Conservation (phyloP, 2,888 invertebrate genomes). For the Malacosoma neustria region DNA sequence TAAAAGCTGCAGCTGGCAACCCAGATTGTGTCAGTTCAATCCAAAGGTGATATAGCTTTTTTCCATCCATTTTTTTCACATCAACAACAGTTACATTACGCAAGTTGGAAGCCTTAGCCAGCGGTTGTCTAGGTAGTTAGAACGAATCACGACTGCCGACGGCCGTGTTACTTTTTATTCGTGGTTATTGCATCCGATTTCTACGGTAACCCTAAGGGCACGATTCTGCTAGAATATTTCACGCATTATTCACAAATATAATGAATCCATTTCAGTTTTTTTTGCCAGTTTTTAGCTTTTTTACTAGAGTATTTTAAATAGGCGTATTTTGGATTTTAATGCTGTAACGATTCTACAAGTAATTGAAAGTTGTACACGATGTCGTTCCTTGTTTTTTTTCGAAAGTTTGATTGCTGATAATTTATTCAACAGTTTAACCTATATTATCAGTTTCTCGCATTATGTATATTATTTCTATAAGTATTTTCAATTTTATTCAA, state of each 20-base stretch:
- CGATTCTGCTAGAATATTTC: background rate
- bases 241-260: background rate
- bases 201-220: background rate
- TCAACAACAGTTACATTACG: constrained; percentile 10
- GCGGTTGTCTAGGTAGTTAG: constrained; percentile 5
- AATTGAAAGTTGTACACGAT: no score
- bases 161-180: background rate
- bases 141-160: constrained; percentile 5
- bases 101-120: constrained; percentile 11
- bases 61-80: constrained; percentile 4
- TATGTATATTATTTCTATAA: no score
- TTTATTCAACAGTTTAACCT: no score
- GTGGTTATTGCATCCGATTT: background rate
- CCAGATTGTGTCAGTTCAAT: background rate
- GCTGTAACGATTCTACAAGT: no score
- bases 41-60: background rate
- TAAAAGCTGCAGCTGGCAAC: background rate
- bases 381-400: no score
- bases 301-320: no score
- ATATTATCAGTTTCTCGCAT: no score
- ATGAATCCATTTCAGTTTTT: background rate
- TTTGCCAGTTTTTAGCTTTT: background rate
- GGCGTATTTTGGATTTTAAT: no score
- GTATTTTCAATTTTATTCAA: no score
- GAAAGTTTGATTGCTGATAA: no score